These are phyloP conservation scores for Chrysodeixis includens DNA, from an alignment of 2,888 invertebrate genomes.

Conservation along the genomic window DNA sequence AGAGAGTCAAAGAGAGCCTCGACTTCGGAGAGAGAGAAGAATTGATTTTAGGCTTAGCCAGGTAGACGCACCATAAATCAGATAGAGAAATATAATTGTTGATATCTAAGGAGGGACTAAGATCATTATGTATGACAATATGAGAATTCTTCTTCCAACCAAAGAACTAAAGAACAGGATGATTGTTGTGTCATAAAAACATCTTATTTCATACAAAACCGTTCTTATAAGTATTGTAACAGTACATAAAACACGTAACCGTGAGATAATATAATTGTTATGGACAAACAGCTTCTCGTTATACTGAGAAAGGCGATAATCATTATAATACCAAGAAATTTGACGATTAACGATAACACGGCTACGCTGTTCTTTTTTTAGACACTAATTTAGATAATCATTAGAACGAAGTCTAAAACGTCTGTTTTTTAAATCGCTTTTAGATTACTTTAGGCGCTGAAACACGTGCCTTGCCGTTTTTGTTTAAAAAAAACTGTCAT, in stretches of 20 bases:
- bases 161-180: too few relatives aligned
- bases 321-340: constrained; percentile 2
- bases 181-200: not conserved
- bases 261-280: constrained; percentile 3
- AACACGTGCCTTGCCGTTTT: not conserved
- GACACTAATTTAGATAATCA: not conserved
- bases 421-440: too few relatives aligned
- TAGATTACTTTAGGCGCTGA: not conserved
- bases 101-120: too few relatives aligned
- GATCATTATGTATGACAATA: too few relatives aligned
- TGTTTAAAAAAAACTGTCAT: too few relatives aligned
- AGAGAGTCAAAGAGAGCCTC: too few relatives aligned
- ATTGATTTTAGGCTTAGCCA: too few relatives aligned
- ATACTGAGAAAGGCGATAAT: constrained; percentile 4
- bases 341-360: not conserved
- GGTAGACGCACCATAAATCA: too few relatives aligned
- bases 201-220: not conserved
- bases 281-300: constrained; percentile 1
- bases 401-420: not conserved
- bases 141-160: too few relatives aligned
- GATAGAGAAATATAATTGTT: too few relatives aligned
- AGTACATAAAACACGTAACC: not conserved
- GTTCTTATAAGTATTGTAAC: not conserved
- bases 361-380: not conserved
- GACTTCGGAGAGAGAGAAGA: too few relatives aligned